Evolutionary conservation across 2,797 vertebrate genomes (phyloP).

Genomic region (Enteromius radiatus): DNA sequence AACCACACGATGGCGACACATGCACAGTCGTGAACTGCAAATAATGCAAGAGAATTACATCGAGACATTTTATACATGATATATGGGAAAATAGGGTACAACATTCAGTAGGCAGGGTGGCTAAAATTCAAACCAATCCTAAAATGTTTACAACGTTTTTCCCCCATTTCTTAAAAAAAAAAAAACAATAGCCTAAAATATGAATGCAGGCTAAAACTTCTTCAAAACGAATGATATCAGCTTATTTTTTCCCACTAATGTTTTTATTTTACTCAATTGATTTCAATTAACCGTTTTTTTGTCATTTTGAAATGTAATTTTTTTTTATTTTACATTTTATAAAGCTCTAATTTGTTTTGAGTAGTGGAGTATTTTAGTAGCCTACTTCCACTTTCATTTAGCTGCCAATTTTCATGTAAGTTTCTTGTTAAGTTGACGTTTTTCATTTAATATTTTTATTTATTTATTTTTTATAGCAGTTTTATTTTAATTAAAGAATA

Average conservation of each 20-base stretch:
- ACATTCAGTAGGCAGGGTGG: not conserved
- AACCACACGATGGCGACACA: conserved; percentile 33
- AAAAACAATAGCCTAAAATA: not conserved
- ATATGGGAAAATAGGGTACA: not conserved
- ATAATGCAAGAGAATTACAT: not conserved
- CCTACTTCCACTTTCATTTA: not conserved
- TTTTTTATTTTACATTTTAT: not conserved
- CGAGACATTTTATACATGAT: not conserved
- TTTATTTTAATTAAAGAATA: not conserved
- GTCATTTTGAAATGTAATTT: not conserved
- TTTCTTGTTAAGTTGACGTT: not conserved
- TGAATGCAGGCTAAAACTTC: not conserved
- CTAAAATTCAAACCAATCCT: not conserved
- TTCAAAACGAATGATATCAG: not conserved
- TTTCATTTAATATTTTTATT: not conserved
- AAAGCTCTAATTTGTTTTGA: not conserved
- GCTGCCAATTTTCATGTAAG: not conserved
- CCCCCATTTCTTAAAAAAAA: too few species aligned
- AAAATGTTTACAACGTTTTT: not conserved
- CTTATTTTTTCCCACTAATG: not conserved
- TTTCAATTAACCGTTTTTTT: not conserved
- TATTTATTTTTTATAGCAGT: not conserved
- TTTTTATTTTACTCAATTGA: too few species aligned
- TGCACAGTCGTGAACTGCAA: not conserved
- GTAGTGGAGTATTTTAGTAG: not conserved